Conservation (phyloP, 2,113 vertebrate species). For the Lanius ludovicianus region DNA sequence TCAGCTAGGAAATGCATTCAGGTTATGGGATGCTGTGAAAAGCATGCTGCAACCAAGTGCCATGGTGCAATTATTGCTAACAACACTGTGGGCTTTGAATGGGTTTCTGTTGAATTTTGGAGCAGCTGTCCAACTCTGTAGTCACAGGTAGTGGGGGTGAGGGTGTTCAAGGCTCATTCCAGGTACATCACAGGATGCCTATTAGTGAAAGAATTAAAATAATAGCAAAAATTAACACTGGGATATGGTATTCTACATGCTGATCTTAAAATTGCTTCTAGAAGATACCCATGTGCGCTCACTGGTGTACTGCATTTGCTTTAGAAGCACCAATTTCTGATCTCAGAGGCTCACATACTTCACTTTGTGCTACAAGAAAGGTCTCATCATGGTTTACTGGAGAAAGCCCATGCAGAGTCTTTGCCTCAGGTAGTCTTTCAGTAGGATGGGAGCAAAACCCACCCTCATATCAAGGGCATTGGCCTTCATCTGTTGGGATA, state of each 20-base stretch:
- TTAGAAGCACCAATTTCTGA: neutral
- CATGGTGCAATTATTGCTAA: neutral
- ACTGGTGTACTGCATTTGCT: neutral
- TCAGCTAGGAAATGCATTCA: neutral
- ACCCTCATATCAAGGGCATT: neutral
- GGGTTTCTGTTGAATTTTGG: neutral
- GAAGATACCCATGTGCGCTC: neutral
- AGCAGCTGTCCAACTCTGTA: neutral
- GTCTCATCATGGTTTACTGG: fast-evolving
- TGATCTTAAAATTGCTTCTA: neutral
- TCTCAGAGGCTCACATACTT: neutral
- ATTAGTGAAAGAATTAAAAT: neutral
- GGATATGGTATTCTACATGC: neutral
- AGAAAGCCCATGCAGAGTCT: neutral
- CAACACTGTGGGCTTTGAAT: neutral
- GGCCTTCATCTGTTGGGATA: neutral
- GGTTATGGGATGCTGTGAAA: neutral
- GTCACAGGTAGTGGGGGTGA: no score
- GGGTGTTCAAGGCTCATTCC: neutral
- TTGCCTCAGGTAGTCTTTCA: neutral
- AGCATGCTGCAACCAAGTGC: neutral
- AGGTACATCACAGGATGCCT: neutral
- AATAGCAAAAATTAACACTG: neutral
- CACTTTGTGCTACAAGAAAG: neutral
- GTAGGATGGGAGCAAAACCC: neutral